These are phyloP conservation scores for Carlito syrichta DNA, from an alignment of 2,113 vertebrate species.

Conservation along the genomic window DNA sequence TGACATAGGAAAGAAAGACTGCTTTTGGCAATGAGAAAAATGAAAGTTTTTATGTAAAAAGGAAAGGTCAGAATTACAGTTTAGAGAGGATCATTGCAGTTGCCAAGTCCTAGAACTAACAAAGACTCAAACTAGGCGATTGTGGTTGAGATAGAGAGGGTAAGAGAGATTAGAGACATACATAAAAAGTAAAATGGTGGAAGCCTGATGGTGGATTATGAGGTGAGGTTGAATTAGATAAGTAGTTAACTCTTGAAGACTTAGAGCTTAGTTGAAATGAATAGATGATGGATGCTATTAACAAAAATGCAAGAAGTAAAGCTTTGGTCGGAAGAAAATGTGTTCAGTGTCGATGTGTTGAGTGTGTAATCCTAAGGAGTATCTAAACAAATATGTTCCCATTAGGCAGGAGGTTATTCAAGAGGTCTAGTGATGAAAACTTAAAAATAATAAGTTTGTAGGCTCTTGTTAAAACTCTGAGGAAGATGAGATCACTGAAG, in stretches of 20 bases:
- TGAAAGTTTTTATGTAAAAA: not conserved
- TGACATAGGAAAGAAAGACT: not conserved
- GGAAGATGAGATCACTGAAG: not conserved
- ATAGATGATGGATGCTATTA: not conserved
- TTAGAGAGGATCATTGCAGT: not conserved
- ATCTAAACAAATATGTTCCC: not conserved
- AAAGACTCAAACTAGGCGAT: not conserved
- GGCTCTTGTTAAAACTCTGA: not conserved
- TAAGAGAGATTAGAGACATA: not conserved
- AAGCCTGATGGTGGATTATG: not conserved
- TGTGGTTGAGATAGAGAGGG: not conserved
- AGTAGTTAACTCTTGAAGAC: not conserved
- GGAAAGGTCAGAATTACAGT: not conserved
- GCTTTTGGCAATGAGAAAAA: not conserved
- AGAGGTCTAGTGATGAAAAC: not conserved
- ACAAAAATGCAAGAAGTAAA: not conserved
- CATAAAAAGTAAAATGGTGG: constrained; percentile 2
- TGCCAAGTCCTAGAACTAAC: not conserved
- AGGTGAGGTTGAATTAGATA: not conserved
- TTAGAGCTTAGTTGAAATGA: not conserved
- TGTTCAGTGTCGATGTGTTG: not conserved
- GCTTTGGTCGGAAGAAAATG: not conserved
- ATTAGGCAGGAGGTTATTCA: not conserved
- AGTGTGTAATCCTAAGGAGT: not conserved
- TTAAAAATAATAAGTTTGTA: not conserved